Conservation (phyloP, 2,888 invertebrate genomes). For the Coenonympha glycerion region DNA sequence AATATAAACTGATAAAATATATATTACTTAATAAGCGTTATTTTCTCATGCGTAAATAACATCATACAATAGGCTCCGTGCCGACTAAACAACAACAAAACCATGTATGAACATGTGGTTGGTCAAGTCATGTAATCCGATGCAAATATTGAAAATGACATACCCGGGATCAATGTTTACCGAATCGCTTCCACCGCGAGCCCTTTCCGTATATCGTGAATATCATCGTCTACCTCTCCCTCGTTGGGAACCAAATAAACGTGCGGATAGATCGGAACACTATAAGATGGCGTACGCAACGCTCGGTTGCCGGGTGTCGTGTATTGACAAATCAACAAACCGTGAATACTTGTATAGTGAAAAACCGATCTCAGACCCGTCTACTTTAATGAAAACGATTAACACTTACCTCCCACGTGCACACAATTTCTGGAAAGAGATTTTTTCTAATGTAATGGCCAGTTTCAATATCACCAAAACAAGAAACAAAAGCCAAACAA, state of each 20-base stretch:
- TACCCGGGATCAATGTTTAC: conserved; percentile 60
- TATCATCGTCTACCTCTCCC: conserved; percentile 55
- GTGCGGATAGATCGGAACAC: conserved; percentile 70
- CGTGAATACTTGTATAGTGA: conserved; percentile 44
- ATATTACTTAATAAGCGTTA: conserved; percentile 35
- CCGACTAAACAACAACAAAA: conserved; percentile 66
- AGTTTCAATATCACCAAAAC: conserved; percentile 77
- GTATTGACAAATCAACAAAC: conserved; percentile 72
- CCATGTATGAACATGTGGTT: conserved; percentile 69
- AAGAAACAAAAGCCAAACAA: conserved; percentile 77
- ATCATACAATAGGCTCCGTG: conserved; percentile 52
- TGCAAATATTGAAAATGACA: conserved; percentile 67
- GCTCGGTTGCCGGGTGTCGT: conserved; percentile 74
- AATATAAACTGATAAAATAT: conserved; percentile 35
- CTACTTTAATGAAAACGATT: conserved; percentile 56
- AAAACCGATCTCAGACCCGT: conserved; percentile 58
- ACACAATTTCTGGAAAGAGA: conserved; percentile 75
- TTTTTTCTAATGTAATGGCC: conserved; percentile 77
- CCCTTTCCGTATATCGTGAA: conserved; percentile 54
- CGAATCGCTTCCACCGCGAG: conserved; percentile 52
- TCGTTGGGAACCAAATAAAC: conserved; percentile 60
- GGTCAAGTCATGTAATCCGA: conserved; percentile 62
- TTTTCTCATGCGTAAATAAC: conserved; percentile 49
- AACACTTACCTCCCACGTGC: conserved; percentile 74
- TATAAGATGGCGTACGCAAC: conserved; percentile 76